phyloP scores from a whole-genome alignment of 2,797 vertebrate species.

The Cyclopterus lumpus region DNA sequence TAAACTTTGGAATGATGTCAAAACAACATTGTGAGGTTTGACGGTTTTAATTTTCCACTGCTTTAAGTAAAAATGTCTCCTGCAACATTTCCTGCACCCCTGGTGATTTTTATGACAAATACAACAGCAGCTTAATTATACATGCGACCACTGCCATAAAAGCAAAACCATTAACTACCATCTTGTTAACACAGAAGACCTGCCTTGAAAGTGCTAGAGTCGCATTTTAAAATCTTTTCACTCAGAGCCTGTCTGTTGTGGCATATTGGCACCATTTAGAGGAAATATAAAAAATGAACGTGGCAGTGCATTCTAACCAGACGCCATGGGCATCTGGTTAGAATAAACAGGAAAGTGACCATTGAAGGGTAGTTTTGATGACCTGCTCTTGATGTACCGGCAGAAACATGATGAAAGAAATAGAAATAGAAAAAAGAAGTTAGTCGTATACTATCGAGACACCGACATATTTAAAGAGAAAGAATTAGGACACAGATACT shows the following conservation, averaged over 20 bases:
- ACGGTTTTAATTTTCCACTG: conserved; percentile 86
- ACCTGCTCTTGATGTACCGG: conserved; percentile 16
- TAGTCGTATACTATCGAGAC: conserved; percentile 9
- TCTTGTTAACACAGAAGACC: conserved; percentile 84
- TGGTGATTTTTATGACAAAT: conserved; percentile 83
- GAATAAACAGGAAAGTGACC: conserved; percentile 36
- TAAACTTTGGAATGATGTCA: conserved; percentile 87
- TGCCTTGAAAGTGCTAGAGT: conserved; percentile 79
- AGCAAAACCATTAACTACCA: conserved; percentile 79
- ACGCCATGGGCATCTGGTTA: conserved; percentile 27
- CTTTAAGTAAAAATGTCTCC: conserved; percentile 81
- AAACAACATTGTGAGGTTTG: conserved; percentile 85
- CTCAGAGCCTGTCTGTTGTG: conserved; percentile 75
- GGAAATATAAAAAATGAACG: conserved; percentile 70
- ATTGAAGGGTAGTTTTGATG: conserved; percentile 15
- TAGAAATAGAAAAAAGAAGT: not conserved
- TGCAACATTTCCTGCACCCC: conserved; percentile 81
- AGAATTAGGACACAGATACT: conserved; percentile 12
- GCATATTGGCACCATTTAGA: conserved; percentile 72
- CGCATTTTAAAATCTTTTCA: conserved; percentile 78
- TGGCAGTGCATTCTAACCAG: conserved; percentile 36
- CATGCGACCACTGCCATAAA: conserved; percentile 81
- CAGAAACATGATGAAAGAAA: not conserved
- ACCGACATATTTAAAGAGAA: not conserved
- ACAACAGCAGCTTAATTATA: conserved; percentile 87